These are phyloP conservation scores for Seriola rivoliana DNA, from an alignment of 2,113 vertebrate genomes.

Conservation along the genomic window DNA sequence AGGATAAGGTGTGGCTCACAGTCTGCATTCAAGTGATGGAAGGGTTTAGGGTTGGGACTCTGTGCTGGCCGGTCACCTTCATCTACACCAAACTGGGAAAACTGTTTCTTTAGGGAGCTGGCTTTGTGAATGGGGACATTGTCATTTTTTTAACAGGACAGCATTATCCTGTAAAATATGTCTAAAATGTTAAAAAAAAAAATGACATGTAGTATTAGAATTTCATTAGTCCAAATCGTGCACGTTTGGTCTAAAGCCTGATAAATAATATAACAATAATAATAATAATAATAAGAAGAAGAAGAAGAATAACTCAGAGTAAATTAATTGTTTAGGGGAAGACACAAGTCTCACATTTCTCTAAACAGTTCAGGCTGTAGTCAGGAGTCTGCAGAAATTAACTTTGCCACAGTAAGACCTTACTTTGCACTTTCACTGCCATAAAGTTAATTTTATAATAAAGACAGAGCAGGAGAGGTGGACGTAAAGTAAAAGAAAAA, in stretches of 20 bases:
- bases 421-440: conserved; percentile 14
- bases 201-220: no score
- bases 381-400: conserved; percentile 19
- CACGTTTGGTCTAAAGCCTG: no score
- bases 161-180: not conserved
- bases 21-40: not conserved
- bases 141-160: not conserved
- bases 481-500: conserved; percentile 40
- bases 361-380: not conserved
- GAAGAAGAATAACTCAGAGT: not conserved
- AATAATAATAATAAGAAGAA: not conserved
- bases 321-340: not conserved
- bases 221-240: no score
- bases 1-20: not conserved
- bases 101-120: not conserved
- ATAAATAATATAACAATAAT: no score
- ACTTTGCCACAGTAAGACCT: conserved; percentile 9
- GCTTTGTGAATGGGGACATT: not conserved
- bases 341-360: not conserved
- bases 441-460: conserved; percentile 30
- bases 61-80: not conserved
- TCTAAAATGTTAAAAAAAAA: not conserved
- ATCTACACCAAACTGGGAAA: not conserved
- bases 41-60: not conserved
- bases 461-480: conserved; percentile 1